Base-by-base conservation (phyloP, 2,888 invertebrate species). In the Hipparchia sbordonii region DNA sequence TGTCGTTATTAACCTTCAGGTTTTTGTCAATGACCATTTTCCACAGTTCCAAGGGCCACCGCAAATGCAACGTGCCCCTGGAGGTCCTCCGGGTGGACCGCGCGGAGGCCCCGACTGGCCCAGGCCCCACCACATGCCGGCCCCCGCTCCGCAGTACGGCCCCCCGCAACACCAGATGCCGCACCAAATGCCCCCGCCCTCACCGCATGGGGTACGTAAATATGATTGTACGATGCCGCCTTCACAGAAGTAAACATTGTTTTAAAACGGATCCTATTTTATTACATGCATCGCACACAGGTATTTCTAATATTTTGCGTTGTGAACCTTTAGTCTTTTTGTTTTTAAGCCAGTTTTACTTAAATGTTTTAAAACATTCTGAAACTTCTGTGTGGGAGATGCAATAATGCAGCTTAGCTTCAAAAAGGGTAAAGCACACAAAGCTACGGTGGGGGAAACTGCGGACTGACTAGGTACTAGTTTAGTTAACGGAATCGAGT, bases 91-190 rank as follows among this genome's bases (percentile, higher is more conserved):
- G 13, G 77, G 77, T 13, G 77, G 75, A 6, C 90, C 90, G 0
- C 85, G 90, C 2, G 87, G 89, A 1, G 87, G 89, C 0, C 88
- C 88, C 1, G 93, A 91, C 77, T 93, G 93, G 93, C 90, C 89
- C 6, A 89, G 92, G 8, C 89, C 89, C 1, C 90, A 87, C 7
- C 92, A 91, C 81, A 81, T 91, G 86, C 90, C 85, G 72, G 92
- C 90, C 69, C 91, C 89, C 54, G 87, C 89, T 72, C 92, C 91
- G 56, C 91, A 90, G 82, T 90, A 92, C 80, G 90, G 90, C 6
- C 92, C 92, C 8, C 93, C 92, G 74, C 94, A 92, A 72, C 93
- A 93, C 76, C 93, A 92, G 76, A 85, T 91, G 87, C 90, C 88
- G 67, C 92, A 92, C 69, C 93, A 92, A 79, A 87, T 92, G 90